Base-by-base conservation (phyloP, 2,888 invertebrate genomes). In the Pristionchus exspectatus region DNA sequence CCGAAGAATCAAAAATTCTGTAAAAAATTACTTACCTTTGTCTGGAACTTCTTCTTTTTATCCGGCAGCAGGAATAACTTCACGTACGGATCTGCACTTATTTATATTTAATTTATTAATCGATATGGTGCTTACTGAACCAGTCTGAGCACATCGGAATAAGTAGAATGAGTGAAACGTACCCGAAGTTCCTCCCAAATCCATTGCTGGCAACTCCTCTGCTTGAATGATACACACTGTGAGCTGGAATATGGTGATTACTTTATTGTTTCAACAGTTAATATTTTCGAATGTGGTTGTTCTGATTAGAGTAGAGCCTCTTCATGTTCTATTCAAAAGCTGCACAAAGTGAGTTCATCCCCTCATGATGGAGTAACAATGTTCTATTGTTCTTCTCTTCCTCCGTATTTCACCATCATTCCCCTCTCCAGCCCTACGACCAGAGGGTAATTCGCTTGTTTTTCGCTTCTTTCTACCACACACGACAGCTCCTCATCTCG, bases 31-130 rank as follows among this genome's bases (percentile, higher is more conserved):
- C 21, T 1, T 2, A 99, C 99, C 96, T 99, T 99, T 16, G 99
- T 99, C 96, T 99, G 98, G 95, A 98, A 98, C 96, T 99, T 99
- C 96, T 99, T 99, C 96, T 99, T 99, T 96, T 99, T 99, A 96
- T 99, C 99, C 3, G 99, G 99, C 92, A 99, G 96, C 91, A 99
- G 96, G 96, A 98, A 99, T 89, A 96, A 95, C 96, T 99, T 99
- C 90, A 99, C 99, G 95, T 99, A 99, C 38, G 99, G 99, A 96
- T 99, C 93, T 74, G 88, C 50, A 44, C 7, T 7, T 0, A 50
- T 50, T 30, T 90, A 10, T 24, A n/a, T n/a, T 33, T 74, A 10
- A 74, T 74, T 5, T 30, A 24, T 74, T 21, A 18, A 1, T 3
- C 10, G 10, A 59, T 56, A 2, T 12, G 1, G 56, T 33, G n/a